Evolutionary conservation across 2,888 invertebrate genomes (phyloP).

Genomic region (Lepidocyrtinus sp.): DNA sequence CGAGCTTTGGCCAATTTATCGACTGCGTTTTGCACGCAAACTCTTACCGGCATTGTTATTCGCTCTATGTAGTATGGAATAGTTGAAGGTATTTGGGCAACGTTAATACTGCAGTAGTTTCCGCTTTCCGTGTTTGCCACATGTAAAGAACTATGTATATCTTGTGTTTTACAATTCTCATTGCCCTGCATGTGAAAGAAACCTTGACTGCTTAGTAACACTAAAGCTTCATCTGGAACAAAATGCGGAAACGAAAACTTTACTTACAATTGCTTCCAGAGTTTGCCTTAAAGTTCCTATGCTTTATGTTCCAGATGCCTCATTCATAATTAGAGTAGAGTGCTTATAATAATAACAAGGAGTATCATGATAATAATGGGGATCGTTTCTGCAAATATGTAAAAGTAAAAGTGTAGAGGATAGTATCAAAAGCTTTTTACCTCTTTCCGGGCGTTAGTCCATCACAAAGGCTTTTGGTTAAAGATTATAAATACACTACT

Average conservation of each 20-base stretch:
- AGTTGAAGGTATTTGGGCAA: conserved; percentile 8
- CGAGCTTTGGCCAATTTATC: conserved; percentile 56
- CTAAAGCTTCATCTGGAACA: not conserved
- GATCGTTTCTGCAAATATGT: not conserved
- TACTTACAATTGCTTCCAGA: not conserved
- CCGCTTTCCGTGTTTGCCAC: not conserved
- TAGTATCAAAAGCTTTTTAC: conserved; percentile 1
- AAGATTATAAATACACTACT: too few relatives aligned
- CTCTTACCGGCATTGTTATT: conserved; percentile 54
- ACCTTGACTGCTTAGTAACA: not conserved
- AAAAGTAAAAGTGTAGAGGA: not conserved
- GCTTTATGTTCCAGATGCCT: conserved; percentile 1
- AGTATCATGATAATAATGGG: not conserved
- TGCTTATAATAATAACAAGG: not conserved
- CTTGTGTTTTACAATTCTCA: too few relatives aligned
- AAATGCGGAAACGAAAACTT: not conserved
- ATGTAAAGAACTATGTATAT: not conserved
- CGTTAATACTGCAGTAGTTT: conserved; percentile 16
- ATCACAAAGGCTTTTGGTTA: too few relatives aligned
- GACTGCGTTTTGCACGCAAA: conserved; percentile 66
- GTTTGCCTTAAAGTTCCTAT: not conserved
- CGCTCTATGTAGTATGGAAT: not conserved
- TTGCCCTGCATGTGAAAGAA: conserved; percentile 2
- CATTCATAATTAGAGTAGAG: not conserved
- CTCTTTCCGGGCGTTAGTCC: conserved; percentile 10